Conservation (phyloP, 2,113 vertebrate genomes). For the Colaptes auratus region DNA sequence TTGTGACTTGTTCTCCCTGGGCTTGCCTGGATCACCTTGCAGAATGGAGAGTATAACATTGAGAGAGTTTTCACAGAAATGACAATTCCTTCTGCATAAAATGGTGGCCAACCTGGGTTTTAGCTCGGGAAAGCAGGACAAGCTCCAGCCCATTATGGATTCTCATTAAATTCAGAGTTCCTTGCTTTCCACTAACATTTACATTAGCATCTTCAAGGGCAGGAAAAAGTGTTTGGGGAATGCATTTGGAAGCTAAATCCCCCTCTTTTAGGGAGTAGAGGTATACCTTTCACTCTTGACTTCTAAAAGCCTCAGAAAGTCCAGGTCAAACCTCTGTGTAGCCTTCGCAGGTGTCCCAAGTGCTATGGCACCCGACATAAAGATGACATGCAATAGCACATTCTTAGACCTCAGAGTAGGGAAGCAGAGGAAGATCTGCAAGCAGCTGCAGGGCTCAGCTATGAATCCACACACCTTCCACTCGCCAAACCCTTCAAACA, state of each 20-base stretch:
- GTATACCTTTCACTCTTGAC: background rate
- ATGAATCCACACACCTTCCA: background rate
- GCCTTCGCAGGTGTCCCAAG: background rate
- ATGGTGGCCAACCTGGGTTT: background rate
- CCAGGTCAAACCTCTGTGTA: background rate
- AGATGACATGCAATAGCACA: rapidly evolving
- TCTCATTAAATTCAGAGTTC: background rate
- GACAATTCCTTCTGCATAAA: background rate
- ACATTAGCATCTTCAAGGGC: background rate
- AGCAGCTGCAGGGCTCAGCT: rapidly evolving
- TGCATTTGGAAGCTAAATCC: background rate
- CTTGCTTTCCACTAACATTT: background rate
- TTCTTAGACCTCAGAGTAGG: background rate
- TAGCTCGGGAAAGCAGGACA: background rate
- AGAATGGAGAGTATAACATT: background rate
- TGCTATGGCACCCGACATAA: background rate
- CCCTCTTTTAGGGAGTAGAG: rapidly evolving
- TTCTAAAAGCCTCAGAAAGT: background rate
- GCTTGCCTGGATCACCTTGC: background rate
- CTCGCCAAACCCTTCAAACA: background rate
- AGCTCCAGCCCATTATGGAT: background rate
- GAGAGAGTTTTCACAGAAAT: background rate
- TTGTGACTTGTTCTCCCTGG: background rate
- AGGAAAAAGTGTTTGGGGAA: background rate
- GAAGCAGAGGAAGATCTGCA: background rate